phyloP scores from a whole-genome alignment of 2,113 vertebrate species.

The Jacana jacana region DNA sequence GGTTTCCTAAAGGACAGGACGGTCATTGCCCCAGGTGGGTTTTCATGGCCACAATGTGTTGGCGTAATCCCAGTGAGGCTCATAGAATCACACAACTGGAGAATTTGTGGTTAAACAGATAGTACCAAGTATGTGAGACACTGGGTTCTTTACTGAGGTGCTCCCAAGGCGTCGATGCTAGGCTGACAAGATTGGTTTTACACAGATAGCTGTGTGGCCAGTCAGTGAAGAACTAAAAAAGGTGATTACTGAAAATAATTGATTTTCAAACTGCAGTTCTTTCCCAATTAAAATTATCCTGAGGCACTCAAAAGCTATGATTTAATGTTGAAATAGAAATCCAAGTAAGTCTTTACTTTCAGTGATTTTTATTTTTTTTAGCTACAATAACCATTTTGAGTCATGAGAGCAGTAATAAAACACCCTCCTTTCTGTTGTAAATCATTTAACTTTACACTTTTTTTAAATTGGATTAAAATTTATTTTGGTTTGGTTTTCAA shows the following conservation, averaged over 20 bases:
- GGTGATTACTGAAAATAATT: slow-evolving; percentile 28
- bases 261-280: slow-evolving; percentile 14
- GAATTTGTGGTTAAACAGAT: not conserved
- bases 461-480: not conserved
- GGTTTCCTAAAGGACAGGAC: not conserved
- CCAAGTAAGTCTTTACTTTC: not conserved
- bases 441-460: not conserved
- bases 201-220: not conserved
- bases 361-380: not conserved
- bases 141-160: not conserved
- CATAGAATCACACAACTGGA: no score
- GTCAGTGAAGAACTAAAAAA: not conserved
- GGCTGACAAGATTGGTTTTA: not conserved
- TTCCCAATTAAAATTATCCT: slow-evolving; percentile 27
- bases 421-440: not conserved
- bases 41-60: not conserved
- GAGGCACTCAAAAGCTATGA: not conserved
- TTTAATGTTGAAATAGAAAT: not conserved
- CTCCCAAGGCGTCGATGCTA: not conserved
- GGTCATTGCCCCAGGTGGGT: no score
- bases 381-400: not conserved
- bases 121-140: not conserved
- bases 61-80: not conserved
- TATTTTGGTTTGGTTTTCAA: not conserved
- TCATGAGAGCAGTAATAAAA: not conserved